Evolutionary conservation across 1,140 invertebrate species (phyloP).

Genomic region (Nilaparvata lugens): DNA sequence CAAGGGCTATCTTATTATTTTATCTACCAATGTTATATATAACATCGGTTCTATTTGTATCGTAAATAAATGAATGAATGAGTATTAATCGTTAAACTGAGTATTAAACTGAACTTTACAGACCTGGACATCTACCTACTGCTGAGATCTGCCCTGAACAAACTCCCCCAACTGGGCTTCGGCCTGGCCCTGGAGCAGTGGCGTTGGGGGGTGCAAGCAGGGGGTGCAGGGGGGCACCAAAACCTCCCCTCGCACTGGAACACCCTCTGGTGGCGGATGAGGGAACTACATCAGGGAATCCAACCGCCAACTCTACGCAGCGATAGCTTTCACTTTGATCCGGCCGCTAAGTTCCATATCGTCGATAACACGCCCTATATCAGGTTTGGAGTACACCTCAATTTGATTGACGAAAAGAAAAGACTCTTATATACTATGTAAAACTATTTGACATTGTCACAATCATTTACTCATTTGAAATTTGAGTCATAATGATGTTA

Average conservation of each 20-base stretch:
- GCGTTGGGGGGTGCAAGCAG: constrained; percentile 63
- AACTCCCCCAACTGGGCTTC: constrained; percentile 66
- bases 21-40: no score
- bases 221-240: constrained; percentile 36
- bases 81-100: no score
- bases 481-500: no score
- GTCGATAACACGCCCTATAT: constrained; percentile 58
- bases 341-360: constrained; percentile 60
- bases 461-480: no score
- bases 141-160: constrained; percentile 55
- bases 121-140: constrained; percentile 34
- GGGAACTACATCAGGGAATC: constrained; percentile 50
- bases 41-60: no score
- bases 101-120: no score
- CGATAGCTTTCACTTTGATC: constrained; percentile 50
- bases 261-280: constrained; percentile 53
- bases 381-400: constrained; percentile 42
- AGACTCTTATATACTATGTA: no score
- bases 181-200: constrained; percentile 63
- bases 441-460: no score
- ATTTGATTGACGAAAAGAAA: no score
- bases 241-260: no score
- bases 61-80: no score
- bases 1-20: no score
- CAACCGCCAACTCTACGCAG: constrained; percentile 42